Evolutionary conservation across 2,797 vertebrate species (phyloP).

Genomic region (Harpagifer antarcticus): DNA sequence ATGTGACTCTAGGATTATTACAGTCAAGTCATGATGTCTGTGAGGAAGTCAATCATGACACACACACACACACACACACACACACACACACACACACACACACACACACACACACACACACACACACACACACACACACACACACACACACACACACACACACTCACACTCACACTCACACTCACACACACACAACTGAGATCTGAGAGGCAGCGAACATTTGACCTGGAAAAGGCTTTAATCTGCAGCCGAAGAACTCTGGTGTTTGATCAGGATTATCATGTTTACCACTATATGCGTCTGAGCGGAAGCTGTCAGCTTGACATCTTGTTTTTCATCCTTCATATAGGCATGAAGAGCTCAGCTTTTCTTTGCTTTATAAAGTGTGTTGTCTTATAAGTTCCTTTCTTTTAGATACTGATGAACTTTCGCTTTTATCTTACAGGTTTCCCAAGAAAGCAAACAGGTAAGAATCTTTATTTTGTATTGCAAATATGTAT

Average conservation of each 20-base stretch:
- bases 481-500: constrained; percentile 18
- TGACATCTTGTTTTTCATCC: constrained; percentile 53
- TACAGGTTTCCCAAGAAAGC: constrained; percentile 98
- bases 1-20: constrained; percentile 64
- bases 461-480: constrained; percentile 87
- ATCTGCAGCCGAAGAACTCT: constrained; percentile 74
- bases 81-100: not conserved
- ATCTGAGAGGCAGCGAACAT: constrained; percentile 60
- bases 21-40: constrained; percentile 51
- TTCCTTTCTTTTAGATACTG: constrained; percentile 28
- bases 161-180: not conserved
- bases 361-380: constrained; percentile 27
- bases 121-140: no score
- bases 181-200: constrained; percentile 13
- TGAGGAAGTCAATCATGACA: constrained; percentile 38
- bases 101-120: not conserved
- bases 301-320: constrained; percentile 45
- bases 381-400: not conserved
- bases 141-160: constrained; percentile 8
- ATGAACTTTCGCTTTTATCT: constrained; percentile 65
- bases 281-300: constrained; percentile 68
- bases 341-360: constrained; percentile 7
- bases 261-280: constrained; percentile 79
- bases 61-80: not conserved
- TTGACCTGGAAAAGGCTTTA: constrained; percentile 82